Base-by-base conservation (phyloP, 2,888 invertebrate genomes). In the Thereva nobilitata region DNA sequence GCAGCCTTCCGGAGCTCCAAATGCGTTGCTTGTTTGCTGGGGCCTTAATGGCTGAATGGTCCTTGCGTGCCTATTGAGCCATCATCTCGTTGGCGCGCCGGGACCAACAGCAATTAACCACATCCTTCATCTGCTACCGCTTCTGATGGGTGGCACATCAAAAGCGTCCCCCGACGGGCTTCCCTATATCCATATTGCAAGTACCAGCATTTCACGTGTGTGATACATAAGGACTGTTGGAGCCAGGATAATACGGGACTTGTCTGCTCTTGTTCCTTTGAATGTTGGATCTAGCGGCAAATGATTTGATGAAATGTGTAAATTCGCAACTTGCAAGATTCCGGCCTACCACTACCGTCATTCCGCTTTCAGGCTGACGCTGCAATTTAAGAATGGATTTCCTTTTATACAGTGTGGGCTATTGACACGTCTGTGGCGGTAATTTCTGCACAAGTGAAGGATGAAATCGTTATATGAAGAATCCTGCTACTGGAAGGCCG, bases 241-340 rank as follows among this genome's bases (percentile, higher is more conserved):
- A 8, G 4, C 8, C 38, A 38, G 42, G 35, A 35, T 59, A 59
- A 59, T 49, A 59, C 42, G 10, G 38, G 47, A 37, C 10, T 37
- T 35, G 59, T 49, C 59, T 59, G 10, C 59, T 47, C 8, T 12
- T 47, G 47, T 59, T 37, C 47, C 41, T 42, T 47, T 10, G 12
- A 38, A 38, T 12, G n/a, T 45, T n/a, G 47, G 23, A 59, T 37
- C 38, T n/a, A 38, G 45, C 59, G 59, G 23, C 59, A 59, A 47
- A 49, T 59, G 59, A 59, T 59, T 59, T 59, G 59, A 59, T 59
- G 59, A 59, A 59, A 59, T 59, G 59, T 45, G 59, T 59, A 47
- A 49, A 47, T 49, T 49, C 59, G 45, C 49, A 59, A 49, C 59
- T 59, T 59, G 59, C 59, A 59, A 47, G 47, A 47, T 59, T 49